phyloP scores from a whole-genome alignment of 2,797 vertebrate genomes.

The Hippoglossus hippoglossus region DNA sequence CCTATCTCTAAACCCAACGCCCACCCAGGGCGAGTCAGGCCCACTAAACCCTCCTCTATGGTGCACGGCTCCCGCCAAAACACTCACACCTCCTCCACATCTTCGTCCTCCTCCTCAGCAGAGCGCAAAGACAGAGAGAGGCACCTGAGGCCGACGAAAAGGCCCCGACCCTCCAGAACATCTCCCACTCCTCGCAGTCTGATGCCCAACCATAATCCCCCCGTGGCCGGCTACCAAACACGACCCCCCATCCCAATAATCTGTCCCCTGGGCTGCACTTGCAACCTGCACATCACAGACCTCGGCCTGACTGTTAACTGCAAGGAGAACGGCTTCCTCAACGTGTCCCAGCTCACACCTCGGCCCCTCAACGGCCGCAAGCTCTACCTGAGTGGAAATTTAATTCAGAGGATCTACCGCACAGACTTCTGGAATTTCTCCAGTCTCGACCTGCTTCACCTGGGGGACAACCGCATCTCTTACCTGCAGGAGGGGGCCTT shows the following conservation, averaged over 20 bases:
- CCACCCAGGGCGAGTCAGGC: slow-evolving; percentile 74
- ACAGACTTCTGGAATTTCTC: slow-evolving; percentile 97
- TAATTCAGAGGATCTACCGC: slow-evolving; percentile 94
- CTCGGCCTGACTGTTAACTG: slow-evolving; percentile 96
- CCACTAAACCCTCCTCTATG: slow-evolving; percentile 90
- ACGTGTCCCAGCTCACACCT: slow-evolving; percentile 93
- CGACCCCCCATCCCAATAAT: slow-evolving; percentile 85
- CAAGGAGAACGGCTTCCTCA: slow-evolving; percentile 93
- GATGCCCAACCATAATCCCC: slow-evolving; percentile 90
- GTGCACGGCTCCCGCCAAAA: slow-evolving; percentile 94
- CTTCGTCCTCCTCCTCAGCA: slow-evolving; percentile 87
- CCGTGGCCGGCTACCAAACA: slow-evolving; percentile 86
- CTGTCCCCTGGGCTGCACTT: slow-evolving; percentile 94
- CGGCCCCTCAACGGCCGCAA: slow-evolving; percentile 93
- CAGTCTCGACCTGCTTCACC: slow-evolving; percentile 94
- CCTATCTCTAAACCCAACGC: slow-evolving; percentile 75
- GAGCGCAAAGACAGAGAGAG: slow-evolving; percentile 89
- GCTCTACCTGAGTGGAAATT: slow-evolving; percentile 95
- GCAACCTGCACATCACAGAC: slow-evolving; percentile 92
- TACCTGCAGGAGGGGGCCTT: slow-evolving; percentile 96
- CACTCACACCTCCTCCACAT: slow-evolving; percentile 87
- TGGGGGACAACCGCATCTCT: slow-evolving; percentile 97
- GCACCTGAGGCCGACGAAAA: slow-evolving; percentile 82
- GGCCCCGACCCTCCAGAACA: slow-evolving; percentile 87
- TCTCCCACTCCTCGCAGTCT: slow-evolving; percentile 90